These are phyloP conservation scores for Hermetia illucens DNA, from an alignment of 1,140 invertebrate genomes.

Conservation along the genomic window DNA sequence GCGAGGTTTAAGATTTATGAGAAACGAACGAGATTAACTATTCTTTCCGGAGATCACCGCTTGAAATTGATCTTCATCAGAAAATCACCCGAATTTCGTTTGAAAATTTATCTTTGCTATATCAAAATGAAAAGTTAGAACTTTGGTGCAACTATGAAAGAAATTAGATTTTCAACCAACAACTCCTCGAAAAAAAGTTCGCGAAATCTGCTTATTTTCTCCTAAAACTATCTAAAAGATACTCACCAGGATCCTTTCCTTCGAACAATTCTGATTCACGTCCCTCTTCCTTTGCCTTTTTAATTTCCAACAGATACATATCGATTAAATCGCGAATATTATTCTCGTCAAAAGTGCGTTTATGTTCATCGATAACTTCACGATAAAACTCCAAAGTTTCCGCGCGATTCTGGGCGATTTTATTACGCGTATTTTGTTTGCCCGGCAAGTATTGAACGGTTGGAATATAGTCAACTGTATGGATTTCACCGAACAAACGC, in stretches of 20 bases:
- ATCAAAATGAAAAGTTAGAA: constrained; percentile 10
- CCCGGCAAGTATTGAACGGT: constrained; percentile 58
- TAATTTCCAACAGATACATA: constrained; percentile 70
- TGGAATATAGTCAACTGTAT: constrained; percentile 46
- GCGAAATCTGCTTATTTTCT: background rate
- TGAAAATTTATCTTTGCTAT: too few relatives aligned
- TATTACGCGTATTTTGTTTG: constrained; percentile 51
- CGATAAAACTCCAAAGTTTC: constrained; percentile 77
- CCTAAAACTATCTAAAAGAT: constrained; percentile 2
- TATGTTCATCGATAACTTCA: constrained; percentile 66
- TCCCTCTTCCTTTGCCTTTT: constrained; percentile 60
- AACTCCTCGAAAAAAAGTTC: background rate
- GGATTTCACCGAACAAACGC: constrained; percentile 65
- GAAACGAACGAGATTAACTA: too few relatives aligned
- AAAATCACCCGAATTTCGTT: too few relatives aligned
- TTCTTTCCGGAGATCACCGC: too few relatives aligned
- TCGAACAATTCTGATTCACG: constrained; percentile 56
- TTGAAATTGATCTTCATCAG: too few relatives aligned
- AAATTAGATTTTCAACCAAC: background rate
- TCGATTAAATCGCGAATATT: constrained; percentile 77
- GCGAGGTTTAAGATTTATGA: too few relatives aligned
- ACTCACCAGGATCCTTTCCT: constrained; percentile 42
- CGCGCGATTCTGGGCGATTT: constrained; percentile 63
- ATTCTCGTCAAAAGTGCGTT: constrained; percentile 52
- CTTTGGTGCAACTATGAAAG: constrained; percentile 2